Percentiles rank a stretch among this genome's conserved stretches.
These are phyloP conservation scores for Antennarius striatus DNA, from an alignment of 2,113 vertebrate species.

Conservation along the genomic window DNA sequence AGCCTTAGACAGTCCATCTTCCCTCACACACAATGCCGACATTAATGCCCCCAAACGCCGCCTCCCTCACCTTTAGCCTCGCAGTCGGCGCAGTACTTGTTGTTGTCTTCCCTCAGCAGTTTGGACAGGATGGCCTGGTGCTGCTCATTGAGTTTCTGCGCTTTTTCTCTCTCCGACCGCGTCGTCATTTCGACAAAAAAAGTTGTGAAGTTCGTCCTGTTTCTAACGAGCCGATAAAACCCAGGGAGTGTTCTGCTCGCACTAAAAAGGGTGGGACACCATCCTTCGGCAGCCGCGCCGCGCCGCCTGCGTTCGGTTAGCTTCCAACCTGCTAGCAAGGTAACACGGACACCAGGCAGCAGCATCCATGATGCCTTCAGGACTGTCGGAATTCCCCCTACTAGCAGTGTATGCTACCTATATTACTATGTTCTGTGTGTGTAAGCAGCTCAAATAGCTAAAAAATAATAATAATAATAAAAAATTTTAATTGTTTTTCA, in stretches of 20 bases:
- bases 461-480: too few species aligned
- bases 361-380: conserved; percentile 58
- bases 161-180: conserved; percentile 92
- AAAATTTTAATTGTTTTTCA: too few species aligned
- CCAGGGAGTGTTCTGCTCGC: conserved; percentile 6
- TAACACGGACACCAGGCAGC: conserved; percentile 41
- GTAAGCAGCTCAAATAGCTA: too few species aligned
- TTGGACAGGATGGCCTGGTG: conserved; percentile 92
- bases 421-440: too few species aligned
- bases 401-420: too few species aligned
- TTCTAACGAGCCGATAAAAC: background rate
- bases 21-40: background rate
- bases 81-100: conserved; percentile 96
- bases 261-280: conserved; percentile 41
- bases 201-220: conserved; percentile 7
- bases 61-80: conserved; percentile 87
- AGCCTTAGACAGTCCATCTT: too few species aligned
- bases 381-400: conserved; percentile 42
- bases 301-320: conserved; percentile 19
- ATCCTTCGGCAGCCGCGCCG: conserved; percentile 3
- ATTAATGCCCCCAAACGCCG: background rate
- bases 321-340: conserved; percentile 57
- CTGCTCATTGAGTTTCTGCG: conserved; percentile 95
- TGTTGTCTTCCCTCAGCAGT: conserved; percentile 91
- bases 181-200: conserved; percentile 83